Base-by-base conservation (phyloP, 2,113 vertebrate genomes). In the Arvicanthis niloticus region DNA sequence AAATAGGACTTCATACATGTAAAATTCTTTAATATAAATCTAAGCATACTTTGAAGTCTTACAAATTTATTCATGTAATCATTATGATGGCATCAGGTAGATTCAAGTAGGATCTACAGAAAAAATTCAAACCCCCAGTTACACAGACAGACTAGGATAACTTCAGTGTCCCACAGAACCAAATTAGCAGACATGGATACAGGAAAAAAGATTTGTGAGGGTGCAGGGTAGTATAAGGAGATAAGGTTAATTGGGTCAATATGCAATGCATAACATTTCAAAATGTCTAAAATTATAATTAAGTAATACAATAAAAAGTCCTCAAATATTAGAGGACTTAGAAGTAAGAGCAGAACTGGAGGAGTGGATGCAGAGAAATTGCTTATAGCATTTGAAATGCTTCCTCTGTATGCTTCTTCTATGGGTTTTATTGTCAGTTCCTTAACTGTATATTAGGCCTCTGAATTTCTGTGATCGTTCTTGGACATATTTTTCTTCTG, bases 291-390 rank as follows among this genome's bases (percentile, higher is more conserved):
- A 48, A 11, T 48, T 67, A 13, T 67, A 62, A 16, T 10, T 84
- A 21, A 45, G 31, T 21, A 51, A 48, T 77, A 45, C 7, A 53
- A 40, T 12, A 3, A 58, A 12, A 88, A 45, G 40, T 37, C 24
- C 1, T 15, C 42, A 77, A n/a, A 8, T 19, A 37, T 42, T 10
- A 62, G 3, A n/a, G 9, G 29, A 22, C 37, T 65, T 8, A 15
- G 12, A n/a, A 88, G 10, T 7, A 26, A 56, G 19, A 58, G 26
- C 0, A 67, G 7, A 29, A 5, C 1, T 42, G 26, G 12, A 65
- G 22, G 13, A 53, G 26, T 65, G 3, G 2, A 51, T 4, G 4
- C 16, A 4, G 37, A 4, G 40, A 16, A 58, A 31, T 0, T 31
- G 1, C 37, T 48, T 67, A 73, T 10, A 16, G 0, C 37, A 1